Evolutionary conservation across 2,113 vertebrate species (phyloP), one percentile per base, ranked within the genome.

Genomic region (Tragulus kanchil): DNA sequence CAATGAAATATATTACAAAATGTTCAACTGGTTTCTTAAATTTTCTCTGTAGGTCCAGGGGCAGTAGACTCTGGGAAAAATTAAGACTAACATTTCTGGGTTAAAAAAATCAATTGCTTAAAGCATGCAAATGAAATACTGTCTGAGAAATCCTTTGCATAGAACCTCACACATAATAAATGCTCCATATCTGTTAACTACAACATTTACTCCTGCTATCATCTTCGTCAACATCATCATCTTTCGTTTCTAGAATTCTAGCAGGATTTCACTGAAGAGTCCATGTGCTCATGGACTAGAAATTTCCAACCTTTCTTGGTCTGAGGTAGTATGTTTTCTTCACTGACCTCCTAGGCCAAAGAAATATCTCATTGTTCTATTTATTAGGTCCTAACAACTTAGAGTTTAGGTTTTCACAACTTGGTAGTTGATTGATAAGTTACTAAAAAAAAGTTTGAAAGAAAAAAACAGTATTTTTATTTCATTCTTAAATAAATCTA

Each of bases 1-100:
- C 75, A 36, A 84, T 82, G 8, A 75, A 91, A 89, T 87, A 73
- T 95, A 36, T 84, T 36, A 52, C 65, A 78, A 89, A 78, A 92
- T 95, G 67, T 31, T 82, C 62, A 90, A 42, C 54, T 31, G 16
- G 21, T 62, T 96, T 52, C 75, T 89, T n/a, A 89, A 42, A 89
- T 94, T 78, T 94, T 62, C 61, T 84, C 71, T 4, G 31, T 50
- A 81, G 23, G 54, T 85, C 50, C 14, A 95, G 52, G 42, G 28
- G 21, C 28, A 85, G 31, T 82, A 58, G 58, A 59, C 21, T 81
- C 56, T 85, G 42, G 17, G 19, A 42, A 81, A 48, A 79, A 69
- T 56, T 12, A 91, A 8, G 62, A 62, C 69, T 71, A 45, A 75
- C 16, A n/a, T 75, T 94, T 69, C n/a, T 52, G 12, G 21, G n/a